Conservation (phyloP, 2,888 invertebrate species). For the Noctua fimbriata region DNA sequence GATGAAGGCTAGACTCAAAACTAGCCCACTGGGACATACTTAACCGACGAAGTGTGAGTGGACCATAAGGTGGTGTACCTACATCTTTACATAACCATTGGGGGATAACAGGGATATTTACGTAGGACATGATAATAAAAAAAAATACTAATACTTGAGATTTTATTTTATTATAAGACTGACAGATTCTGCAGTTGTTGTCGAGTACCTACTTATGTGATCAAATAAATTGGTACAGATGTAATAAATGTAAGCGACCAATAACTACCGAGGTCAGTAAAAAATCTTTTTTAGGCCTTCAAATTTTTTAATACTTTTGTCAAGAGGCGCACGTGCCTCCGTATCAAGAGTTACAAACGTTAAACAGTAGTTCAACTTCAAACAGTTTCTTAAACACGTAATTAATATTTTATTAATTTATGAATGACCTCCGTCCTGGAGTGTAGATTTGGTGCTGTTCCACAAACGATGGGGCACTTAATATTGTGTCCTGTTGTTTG, state of each 20-base stretch:
- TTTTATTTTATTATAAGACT: neutral
- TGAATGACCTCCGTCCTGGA: too few relatives aligned
- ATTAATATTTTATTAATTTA: too few relatives aligned
- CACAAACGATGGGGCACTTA: too few relatives aligned
- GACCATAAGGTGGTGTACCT: too few relatives aligned
- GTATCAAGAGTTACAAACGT: neutral
- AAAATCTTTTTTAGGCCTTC: conserved; percentile 22
- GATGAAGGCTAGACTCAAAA: neutral
- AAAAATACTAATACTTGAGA: neutral
- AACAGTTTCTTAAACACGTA: neutral
- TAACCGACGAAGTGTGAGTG: neutral
- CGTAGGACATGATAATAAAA: neutral
- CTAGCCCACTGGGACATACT: neutral
- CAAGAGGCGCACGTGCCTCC: neutral
- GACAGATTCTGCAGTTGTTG: neutral
- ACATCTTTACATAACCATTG: neutral
- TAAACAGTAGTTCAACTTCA: conserved; percentile 9
- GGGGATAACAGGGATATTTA: too few relatives aligned
- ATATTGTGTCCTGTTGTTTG: too few relatives aligned
- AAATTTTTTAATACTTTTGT: conserved; percentile 27
- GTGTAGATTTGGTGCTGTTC: too few relatives aligned
- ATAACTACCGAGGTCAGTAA: conserved; percentile 38
- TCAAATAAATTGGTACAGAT: conserved; percentile 19
- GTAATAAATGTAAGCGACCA: conserved; percentile 28
- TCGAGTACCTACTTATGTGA: neutral